Evolutionary conservation across 2,113 vertebrate genomes (phyloP).

Genomic region (Pelmatolapia mariae): DNA sequence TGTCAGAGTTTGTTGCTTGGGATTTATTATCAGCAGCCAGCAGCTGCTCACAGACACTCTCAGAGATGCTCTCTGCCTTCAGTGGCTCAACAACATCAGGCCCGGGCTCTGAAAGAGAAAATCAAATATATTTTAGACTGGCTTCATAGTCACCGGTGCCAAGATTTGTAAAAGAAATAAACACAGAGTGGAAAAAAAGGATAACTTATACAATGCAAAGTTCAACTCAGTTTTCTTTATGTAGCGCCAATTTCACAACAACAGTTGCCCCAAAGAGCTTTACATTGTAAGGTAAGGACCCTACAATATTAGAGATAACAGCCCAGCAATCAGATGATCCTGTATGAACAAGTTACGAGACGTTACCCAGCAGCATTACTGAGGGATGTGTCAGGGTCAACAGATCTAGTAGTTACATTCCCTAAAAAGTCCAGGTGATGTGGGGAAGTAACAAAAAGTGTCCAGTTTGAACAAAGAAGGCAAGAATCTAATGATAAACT

Average conservation of each 20-base stretch:
- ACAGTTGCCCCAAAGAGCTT: not conserved
- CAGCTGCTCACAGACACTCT: not conserved
- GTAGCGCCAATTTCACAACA: not conserved
- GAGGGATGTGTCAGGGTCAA: not conserved
- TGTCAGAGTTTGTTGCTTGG: not conserved
- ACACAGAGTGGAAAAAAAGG: not conserved
- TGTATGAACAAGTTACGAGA: not conserved
- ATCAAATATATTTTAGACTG: not conserved
- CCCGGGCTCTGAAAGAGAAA: not conserved
- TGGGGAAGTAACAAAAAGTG: not conserved
- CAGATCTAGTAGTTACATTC: not conserved
- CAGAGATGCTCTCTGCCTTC: not conserved
- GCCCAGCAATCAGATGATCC: not conserved
- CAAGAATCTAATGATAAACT: not conserved
- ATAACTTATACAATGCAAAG: not conserved
- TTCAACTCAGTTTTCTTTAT: rapidly evolving
- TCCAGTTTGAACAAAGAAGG: not conserved
- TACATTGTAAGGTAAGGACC: not conserved
- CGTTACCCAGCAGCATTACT: rapidly evolving
- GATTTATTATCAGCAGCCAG: not conserved
- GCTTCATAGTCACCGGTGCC: not conserved
- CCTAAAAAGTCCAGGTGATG: not conserved
- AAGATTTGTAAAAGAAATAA: not conserved
- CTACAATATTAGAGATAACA: not conserved
- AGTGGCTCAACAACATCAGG: not conserved